Base-by-base conservation (phyloP, 2,113 vertebrate species). In the Chiloscyllium plagiosum region DNA sequence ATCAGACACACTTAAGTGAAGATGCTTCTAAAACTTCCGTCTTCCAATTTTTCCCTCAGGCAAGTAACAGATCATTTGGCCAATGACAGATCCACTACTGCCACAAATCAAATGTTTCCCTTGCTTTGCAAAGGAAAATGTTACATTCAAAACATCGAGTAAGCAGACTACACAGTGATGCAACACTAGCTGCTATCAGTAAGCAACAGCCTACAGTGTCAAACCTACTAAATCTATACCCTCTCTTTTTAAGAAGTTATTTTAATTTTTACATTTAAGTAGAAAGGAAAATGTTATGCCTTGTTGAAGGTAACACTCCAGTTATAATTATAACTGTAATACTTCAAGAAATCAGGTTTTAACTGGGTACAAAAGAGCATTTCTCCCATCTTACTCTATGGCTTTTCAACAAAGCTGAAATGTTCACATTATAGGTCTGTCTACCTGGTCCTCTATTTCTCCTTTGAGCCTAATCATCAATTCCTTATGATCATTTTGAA, bases 1-100 rank as follows among this genome's bases (percentile, higher is more conserved):
- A 87, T 87, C 42, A 87, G 50, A 87, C 85, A 87, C 85, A 87
- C 47, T 87, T 87, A 87, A 52, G 85, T 12, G 85, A 52, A 87
- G 85, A 52, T 87, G 24, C 24, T 87, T 87, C 20, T 50, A 52
- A 87, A 87, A 87, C 85, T 87, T 52, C 50, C 7, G 22, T 87
- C 85, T 87, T 24, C 80, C 42, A 42, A 52, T 87, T 87, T 80
- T 13, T 50, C 83, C 85, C 42, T 29, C 85, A 52, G 80, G 85
- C 85, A 87, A 87, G 37, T 6, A 86, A 29, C 85, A 87, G 85
- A 52, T 52, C 47, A 87, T 52, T 50, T 52, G 42, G 47, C 50
- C 42, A 87, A 47, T 87, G 85, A 47, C 85, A 87, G 85, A 87
- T 87, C 85, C 85, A 87, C 85, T 26, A 26, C 85, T 87, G 50